Percentiles rank a stretch among this genome's conserved stretches.
Conservation (phyloP, 2,797 vertebrate genomes). For the Jordanella pulchra region DNA sequence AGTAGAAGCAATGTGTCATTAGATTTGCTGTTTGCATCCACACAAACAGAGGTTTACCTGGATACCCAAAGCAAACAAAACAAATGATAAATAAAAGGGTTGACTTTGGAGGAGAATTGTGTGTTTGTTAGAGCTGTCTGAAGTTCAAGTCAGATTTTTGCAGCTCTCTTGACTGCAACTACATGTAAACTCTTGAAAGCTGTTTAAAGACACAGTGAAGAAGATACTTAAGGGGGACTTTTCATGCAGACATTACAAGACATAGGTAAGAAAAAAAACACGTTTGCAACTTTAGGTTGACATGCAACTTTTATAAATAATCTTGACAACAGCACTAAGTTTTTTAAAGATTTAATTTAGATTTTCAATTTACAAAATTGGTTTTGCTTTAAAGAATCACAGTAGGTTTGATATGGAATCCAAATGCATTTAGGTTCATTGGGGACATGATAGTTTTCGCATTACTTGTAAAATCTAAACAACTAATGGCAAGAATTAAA, state of each 20-base stretch:
- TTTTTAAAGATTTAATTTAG: not conserved
- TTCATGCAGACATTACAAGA: too few relatives aligned
- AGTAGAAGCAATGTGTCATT: not conserved
- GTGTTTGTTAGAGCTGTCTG: not conserved
- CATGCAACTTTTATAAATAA: not conserved
- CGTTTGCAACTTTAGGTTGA: not conserved
- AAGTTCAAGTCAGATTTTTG: not conserved
- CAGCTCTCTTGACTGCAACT: not conserved
- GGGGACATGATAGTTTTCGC: too few relatives aligned
- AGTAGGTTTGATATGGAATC: not conserved
- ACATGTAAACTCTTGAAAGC: not conserved
- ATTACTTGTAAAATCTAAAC: too few relatives aligned
- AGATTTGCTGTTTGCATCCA: not conserved
- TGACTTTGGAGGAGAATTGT: too few relatives aligned
- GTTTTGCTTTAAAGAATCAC: too few relatives aligned
- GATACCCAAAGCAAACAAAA: not conserved
- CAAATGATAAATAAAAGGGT: not conserved
- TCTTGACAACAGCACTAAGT: not conserved
- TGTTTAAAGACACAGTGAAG: not conserved
- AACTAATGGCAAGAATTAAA: too few relatives aligned
- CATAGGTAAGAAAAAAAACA: too few relatives aligned
- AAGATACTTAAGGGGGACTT: not conserved
- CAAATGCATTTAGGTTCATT: too few relatives aligned
- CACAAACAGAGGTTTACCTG: not conserved
- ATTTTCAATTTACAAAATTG: too few relatives aligned